Percentiles rank a stretch among this genome's conserved stretches.
These are phyloP conservation scores for Calephelis nemesis DNA, from an alignment of 1,140 invertebrate species.

Conservation along the genomic window DNA sequence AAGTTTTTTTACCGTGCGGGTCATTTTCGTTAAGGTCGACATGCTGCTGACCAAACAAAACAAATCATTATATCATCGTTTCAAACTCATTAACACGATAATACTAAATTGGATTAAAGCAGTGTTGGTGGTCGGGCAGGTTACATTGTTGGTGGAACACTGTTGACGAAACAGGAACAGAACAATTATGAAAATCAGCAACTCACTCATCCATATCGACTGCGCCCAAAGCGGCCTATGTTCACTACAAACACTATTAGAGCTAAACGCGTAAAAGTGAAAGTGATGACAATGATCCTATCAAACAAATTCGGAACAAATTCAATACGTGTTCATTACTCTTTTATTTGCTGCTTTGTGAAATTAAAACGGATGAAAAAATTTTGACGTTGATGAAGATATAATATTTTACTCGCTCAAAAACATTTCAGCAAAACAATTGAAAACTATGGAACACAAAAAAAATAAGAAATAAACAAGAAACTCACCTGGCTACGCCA, in stretches of 20 bases:
- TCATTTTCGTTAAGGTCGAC: conserved; percentile 79
- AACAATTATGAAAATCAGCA: conserved; percentile 50
- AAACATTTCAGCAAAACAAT: conserved; percentile 75
- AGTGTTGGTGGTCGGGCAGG: conserved; percentile 38
- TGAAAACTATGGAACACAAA: conserved; percentile 72
- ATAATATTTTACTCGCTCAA: conserved; percentile 69
- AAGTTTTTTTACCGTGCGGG: conserved; percentile 83
- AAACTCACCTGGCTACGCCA: conserved; percentile 78
- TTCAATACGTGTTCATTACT: conserved; percentile 78
- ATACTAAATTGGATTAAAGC: conserved; percentile 29
- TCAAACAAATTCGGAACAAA: conserved; percentile 76
- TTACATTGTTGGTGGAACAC: background rate
- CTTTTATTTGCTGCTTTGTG: conserved; percentile 68
- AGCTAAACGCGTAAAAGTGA: conserved; percentile 73
- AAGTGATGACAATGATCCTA: conserved; percentile 78
- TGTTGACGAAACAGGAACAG: conserved; percentile 48
- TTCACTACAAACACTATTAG: conserved; percentile 63
- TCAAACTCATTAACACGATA: background rate
- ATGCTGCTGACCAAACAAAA: conserved; percentile 64
- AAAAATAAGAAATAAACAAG: conserved; percentile 77
- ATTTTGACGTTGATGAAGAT: conserved; percentile 73
- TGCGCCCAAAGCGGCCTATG: conserved; percentile 50
- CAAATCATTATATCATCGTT: conserved; percentile 28
- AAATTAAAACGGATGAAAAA: conserved; percentile 67
- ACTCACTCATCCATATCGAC: conserved; percentile 76